These are phyloP conservation scores for Myathropa florea DNA, from an alignment of 2,888 invertebrate genomes.

Conservation along the genomic window DNA sequence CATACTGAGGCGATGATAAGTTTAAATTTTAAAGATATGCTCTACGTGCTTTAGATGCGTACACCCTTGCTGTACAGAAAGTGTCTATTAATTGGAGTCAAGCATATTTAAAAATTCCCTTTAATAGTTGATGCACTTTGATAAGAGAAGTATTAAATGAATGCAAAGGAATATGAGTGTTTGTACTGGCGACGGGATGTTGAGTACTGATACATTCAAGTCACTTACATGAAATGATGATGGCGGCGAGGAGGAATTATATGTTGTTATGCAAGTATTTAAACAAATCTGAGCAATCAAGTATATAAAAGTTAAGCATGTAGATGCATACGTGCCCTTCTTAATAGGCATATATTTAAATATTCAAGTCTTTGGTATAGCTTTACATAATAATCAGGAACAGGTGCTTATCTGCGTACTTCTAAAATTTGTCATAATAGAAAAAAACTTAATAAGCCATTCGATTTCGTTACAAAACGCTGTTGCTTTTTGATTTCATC, in stretches of 20 bases:
- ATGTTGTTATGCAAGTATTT: background rate
- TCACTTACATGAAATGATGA: background rate
- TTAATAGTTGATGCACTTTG: slow-evolving; percentile 65
- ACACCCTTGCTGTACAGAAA: slow-evolving; percentile 12
- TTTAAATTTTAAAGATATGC: background rate
- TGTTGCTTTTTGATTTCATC: no score
- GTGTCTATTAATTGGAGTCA: slow-evolving; percentile 64
- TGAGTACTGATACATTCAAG: background rate
- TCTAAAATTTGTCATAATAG: no score
- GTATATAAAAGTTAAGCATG: no score
- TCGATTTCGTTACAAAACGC: no score
- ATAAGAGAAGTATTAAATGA: slow-evolving; percentile 61
- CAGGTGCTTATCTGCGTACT: no score
- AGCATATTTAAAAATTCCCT: slow-evolving; percentile 64
- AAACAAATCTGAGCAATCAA: no score
- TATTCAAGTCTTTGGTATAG: no score
- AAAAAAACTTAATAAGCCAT: no score
- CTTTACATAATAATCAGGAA: no score
- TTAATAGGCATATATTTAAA: no score
- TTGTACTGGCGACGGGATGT: background rate
- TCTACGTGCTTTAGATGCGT: no score
- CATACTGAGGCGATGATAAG: slow-evolving; percentile 8
- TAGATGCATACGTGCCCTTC: no score
- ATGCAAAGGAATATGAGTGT: slow-evolving; percentile 2
- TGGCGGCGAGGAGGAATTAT: background rate